Conservation (phyloP, 37 sponge, comb jelly and placozoan genomes). For the Ephydatia muelleri region DNA sequence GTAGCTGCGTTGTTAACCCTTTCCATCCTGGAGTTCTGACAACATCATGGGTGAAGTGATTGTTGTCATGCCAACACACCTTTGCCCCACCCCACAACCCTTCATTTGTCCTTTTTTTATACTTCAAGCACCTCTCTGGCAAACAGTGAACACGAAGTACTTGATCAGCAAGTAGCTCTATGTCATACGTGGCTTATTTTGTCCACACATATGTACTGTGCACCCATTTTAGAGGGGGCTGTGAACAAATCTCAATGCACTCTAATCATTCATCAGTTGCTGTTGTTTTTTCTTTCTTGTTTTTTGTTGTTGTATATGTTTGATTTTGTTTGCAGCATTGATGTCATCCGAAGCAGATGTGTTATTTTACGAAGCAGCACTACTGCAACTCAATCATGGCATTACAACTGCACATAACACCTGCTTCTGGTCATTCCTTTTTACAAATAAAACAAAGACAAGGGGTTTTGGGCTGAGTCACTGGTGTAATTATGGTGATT, state of each 20-base stretch:
- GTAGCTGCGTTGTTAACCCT: constrained; percentile 55
- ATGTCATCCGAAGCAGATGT: background rate
- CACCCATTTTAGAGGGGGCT: background rate
- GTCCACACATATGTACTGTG: too few relatives aligned
- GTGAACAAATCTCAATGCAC: background rate
- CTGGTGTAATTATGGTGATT: too few relatives aligned
- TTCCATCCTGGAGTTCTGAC: constrained; percentile 59
- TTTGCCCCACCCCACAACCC: too few relatives aligned
- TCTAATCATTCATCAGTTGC: background rate
- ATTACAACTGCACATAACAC: too few relatives aligned
- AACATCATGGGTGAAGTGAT: constrained; percentile 64
- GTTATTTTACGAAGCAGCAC: too few relatives aligned
- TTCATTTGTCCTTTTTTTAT: background rate
- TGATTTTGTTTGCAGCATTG: background rate
- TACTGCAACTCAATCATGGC: too few relatives aligned
- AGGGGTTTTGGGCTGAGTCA: too few relatives aligned
- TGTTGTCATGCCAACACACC: background rate
- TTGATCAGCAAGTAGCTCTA: background rate
- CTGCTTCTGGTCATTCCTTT: too few relatives aligned
- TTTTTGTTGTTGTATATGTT: background rate
- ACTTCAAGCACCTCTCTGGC: background rate
- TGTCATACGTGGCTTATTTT: background rate
- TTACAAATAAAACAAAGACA: too few relatives aligned
- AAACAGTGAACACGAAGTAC: background rate
- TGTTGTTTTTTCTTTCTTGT: background rate